These are phyloP conservation scores for Drosophila leontia DNA, from an alignment of 1,140 invertebrate species.

Conservation along the genomic window DNA sequence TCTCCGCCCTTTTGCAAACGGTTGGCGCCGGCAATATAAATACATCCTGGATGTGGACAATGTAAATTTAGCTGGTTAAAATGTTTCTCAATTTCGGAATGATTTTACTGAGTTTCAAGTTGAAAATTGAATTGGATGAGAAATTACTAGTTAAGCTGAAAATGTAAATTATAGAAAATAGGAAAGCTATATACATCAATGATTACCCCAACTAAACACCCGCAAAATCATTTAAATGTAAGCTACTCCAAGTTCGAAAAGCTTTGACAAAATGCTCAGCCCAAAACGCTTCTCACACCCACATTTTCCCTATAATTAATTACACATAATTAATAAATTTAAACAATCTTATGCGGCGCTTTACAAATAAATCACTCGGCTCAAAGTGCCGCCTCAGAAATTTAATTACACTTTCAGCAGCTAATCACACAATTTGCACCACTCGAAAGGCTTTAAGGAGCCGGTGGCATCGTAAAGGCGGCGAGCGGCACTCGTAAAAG, in stretches of 20 bases:
- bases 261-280: neutral
- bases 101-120: neutral
- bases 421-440: constrained; percentile 60
- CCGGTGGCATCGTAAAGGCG: constrained; percentile 10
- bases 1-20: neutral
- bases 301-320: constrained; percentile 47
- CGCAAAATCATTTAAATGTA: neutral
- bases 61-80: constrained; percentile 6
- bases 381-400: constrained; percentile 49
- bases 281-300: constrained; percentile 1
- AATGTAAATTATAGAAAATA: neutral
- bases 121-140: constrained; percentile 20
- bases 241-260: neutral
- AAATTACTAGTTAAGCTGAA: neutral
- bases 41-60: constrained; percentile 9
- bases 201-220: neutral
- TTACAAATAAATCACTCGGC: constrained; percentile 62
- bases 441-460: constrained; percentile 36
- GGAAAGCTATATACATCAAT: too few species aligned
- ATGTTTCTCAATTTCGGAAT: neutral
- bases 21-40: constrained; percentile 9
- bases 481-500: constrained; percentile 44
- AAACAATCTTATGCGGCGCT: constrained; percentile 39
- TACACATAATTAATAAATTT: constrained; percentile 71
- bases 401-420: constrained; percentile 67